Conservation (phyloP, 2,113 vertebrate species). For the Siphamia tubifer region DNA sequence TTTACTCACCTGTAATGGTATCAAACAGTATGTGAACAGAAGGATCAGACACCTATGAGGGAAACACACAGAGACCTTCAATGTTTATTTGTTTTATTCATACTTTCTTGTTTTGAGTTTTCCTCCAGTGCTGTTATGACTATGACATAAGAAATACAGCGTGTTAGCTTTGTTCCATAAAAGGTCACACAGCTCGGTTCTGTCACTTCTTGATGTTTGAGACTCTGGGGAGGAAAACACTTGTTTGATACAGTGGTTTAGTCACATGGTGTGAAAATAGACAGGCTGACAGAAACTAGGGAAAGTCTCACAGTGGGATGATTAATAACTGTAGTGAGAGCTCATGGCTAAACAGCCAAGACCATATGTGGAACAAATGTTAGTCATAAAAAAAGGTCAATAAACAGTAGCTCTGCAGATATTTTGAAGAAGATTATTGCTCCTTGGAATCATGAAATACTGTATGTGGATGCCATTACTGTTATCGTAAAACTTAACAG, state of each 20-base stretch:
- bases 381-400: conserved; percentile 15
- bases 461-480: background rate
- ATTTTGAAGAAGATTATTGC: background rate
- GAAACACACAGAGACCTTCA: background rate
- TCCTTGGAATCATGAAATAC: conserved; percentile 20
- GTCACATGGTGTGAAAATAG: conserved; percentile 24
- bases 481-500: too few species aligned
- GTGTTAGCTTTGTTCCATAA: background rate
- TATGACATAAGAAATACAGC: background rate
- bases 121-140: background rate
- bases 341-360: conserved; percentile 18
- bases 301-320: conserved; percentile 47
- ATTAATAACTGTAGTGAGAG: conserved; percentile 57
- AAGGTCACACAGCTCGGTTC: conserved; percentile 36
- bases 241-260: conserved; percentile 11
- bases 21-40: conserved; percentile 35
- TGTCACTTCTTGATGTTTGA: conserved; percentile 9
- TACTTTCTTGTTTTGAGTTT: background rate
- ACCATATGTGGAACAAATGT: conserved; percentile 29
- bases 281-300: conserved; percentile 36
- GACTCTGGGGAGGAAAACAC: background rate
- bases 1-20: conserved; percentile 26
- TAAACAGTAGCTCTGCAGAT: background rate
- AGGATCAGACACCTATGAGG: background rate
- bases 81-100: background rate